Evolutionary conservation across 1,140 invertebrate species (phyloP).

Genomic region (Diploscapter pachys): DNA sequence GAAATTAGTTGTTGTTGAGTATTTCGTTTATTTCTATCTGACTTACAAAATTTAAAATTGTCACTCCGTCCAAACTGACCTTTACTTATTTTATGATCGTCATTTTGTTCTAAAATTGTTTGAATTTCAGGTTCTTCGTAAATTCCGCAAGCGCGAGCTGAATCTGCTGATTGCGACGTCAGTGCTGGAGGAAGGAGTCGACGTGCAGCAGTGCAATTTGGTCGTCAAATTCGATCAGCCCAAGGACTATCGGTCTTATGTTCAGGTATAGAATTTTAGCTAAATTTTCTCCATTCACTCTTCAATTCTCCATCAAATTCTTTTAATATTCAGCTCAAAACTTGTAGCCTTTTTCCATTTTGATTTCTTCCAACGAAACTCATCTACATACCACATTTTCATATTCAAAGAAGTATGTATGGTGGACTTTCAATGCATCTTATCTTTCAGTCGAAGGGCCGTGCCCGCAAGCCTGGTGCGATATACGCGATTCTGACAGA

Average conservation of each 20-base stretch:
- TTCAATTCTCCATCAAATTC: no score
- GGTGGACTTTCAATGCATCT: no score
- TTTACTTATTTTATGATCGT: no score
- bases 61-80: no score
- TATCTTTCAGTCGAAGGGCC: conserved; percentile 57
- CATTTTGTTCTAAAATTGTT: background rate
- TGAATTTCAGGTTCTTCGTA: conserved; percentile 62
- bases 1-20: no score
- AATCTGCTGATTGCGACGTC: conserved; percentile 84
- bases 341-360: no score
- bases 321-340: no score
- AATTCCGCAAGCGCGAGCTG: conserved; percentile 87
- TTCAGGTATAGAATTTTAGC: conserved; percentile 26
- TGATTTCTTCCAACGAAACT: conserved; percentile 1
- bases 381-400: no score
- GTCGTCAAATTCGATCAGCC: conserved; percentile 73
- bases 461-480: conserved; percentile 60
- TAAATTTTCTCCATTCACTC: background rate
- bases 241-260: conserved; percentile 47
- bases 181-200: conserved; percentile 80
- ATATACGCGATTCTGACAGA: conserved; percentile 61
- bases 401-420: no score
- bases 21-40: no score
- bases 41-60: no score
- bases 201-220: conserved; percentile 76